These are phyloP conservation scores for Lepidostoma basale DNA, from an alignment of 1,140 invertebrate species.

Conservation along the genomic window DNA sequence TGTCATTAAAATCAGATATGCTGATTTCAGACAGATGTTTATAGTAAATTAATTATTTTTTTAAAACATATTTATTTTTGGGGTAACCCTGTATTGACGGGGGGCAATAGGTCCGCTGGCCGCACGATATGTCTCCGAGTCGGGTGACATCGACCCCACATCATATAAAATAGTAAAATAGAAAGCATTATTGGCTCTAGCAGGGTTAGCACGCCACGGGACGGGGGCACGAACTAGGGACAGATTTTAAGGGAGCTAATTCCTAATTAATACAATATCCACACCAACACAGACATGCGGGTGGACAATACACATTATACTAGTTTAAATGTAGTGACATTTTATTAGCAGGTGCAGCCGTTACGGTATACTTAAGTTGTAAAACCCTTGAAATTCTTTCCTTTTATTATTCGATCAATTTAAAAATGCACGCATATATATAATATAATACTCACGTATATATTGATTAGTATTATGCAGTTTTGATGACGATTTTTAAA, in stretches of 20 bases:
- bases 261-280: conserved; percentile 2
- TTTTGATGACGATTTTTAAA: too few species aligned
- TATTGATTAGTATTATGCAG: too few species aligned
- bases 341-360: neutral
- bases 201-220: neutral
- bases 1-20: too few species aligned
- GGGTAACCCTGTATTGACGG: conserved; percentile 1
- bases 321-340: neutral
- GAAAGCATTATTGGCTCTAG: conserved; percentile 2
- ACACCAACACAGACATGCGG: neutral
- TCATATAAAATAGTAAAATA: conserved; percentile 16
- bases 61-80: too few species aligned
- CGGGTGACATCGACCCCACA: conserved; percentile 34
- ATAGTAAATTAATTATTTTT: too few species aligned
- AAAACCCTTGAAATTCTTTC: too few species aligned
- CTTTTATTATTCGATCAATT: too few species aligned
- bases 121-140: conserved; percentile 12
- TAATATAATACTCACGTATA: too few species aligned
- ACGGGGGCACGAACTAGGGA: neutral
- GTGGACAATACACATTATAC: neutral
- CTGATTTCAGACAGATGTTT: too few species aligned
- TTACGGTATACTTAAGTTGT: too few species aligned
- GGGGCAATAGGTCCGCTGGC: neutral
- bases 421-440: too few species aligned
- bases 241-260: conserved; percentile 15